Base-by-base conservation (phyloP, 2,888 invertebrate species). In the Cerceris rybyensis region DNA sequence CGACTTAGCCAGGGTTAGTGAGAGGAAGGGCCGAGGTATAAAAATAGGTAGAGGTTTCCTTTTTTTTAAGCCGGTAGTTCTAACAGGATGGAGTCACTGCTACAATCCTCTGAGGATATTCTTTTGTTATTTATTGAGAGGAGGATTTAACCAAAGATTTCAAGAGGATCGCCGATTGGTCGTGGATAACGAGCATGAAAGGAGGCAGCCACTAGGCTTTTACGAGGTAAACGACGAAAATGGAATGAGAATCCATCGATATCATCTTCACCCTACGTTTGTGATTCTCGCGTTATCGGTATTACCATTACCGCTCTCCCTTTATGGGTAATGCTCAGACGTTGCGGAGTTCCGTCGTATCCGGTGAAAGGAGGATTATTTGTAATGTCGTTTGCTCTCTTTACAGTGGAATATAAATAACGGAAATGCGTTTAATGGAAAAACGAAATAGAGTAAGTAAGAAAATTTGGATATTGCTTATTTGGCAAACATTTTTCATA, bases 51-150 rank as follows among this genome's bases (percentile, higher is more conserved):
- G 69, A 49, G 50, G 61, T 43, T 14, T 60, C 61, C 66, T 17
- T 66, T 60, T 75, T 78, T 78, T 78, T 75, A 70, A 70, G 67
- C 49, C 39, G 41, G 14, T 57, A 60, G 60, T 68, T 72, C 58
- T 54, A 46, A 39, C 42, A 42, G 63, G 64, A 75, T 41, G 46
- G 60, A 52, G 66, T 66, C 61, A 60, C 50, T 14, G 58, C 42
- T 54, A 64, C 52, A 42, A 49, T 64, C 14, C 63, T 46, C 49
- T 41, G 13, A n/a, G 39, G 70, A 75, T 65, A 75, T 70, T 64
- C 65, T 28, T 60, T 57, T 39, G 58, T 60, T 64, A 64, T 70
- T 75, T 70, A 70, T 75, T 55, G 41, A 5, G 17, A 28, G 54
- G 6, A 39, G 13, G 60, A 52, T 28, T 60, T 69, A 50, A 17